These are phyloP conservation scores for Rapana venosa DNA, from an alignment of 2,888 invertebrate species.

Conservation along the genomic window DNA sequence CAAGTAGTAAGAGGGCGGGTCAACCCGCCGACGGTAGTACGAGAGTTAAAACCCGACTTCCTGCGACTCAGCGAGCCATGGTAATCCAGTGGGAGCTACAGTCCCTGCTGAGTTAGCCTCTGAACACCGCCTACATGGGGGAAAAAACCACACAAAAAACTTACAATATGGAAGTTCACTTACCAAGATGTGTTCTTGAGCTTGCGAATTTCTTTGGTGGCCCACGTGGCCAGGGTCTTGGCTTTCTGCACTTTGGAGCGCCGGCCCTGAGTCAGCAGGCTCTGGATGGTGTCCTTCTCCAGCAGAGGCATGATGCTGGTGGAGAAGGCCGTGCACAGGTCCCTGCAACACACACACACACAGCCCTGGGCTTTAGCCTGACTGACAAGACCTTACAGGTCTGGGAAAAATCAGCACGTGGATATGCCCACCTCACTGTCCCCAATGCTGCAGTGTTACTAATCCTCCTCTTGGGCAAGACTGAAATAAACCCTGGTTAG, in stretches of 20 bases:
- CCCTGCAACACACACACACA: constrained; percentile 79
- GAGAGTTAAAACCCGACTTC: too few species aligned
- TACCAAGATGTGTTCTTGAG: constrained; percentile 83
- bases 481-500: too few species aligned
- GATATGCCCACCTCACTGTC: too few species aligned
- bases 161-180: background rate
- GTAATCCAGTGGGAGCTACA: too few species aligned
- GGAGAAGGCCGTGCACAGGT: constrained; percentile 94
- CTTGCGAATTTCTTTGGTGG: constrained; percentile 95
- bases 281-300: constrained; percentile 89
- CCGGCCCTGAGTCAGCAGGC: constrained; percentile 90
- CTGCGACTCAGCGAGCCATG: too few species aligned
- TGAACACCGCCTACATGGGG: background rate
- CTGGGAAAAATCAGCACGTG: too few species aligned
- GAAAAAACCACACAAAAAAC: background rate
- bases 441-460: too few species aligned
- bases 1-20: too few species aligned
- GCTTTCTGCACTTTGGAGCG: constrained; percentile 92
- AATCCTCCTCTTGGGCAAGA: too few species aligned
- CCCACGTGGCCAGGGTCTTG: constrained; percentile 95
- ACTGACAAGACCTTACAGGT: too few species aligned
- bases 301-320: constrained; percentile 88
- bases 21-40: too few species aligned
- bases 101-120: background rate
- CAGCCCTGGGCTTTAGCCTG: too few species aligned